phyloP scores from a whole-genome alignment of 2,113 vertebrate species.

The Felis chaus region DNA sequence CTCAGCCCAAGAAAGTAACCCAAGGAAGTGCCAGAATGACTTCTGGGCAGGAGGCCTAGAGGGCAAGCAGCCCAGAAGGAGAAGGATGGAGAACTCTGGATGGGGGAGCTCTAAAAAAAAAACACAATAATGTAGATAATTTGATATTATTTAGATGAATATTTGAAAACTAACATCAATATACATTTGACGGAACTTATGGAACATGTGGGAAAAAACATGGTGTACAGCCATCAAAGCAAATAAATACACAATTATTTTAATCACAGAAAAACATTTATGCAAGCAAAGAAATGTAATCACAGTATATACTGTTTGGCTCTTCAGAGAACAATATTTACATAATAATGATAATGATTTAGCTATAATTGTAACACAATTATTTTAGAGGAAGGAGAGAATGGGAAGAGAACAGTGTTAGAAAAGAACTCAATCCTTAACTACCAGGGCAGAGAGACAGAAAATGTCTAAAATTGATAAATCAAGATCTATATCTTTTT shows the following conservation, averaged over 20 bases:
- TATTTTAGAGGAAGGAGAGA: neutral
- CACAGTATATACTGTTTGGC: neutral
- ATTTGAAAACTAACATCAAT: neutral
- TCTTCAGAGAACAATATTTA: neutral
- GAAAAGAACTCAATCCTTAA: neutral
- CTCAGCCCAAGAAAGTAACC: neutral
- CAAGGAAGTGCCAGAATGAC: neutral
- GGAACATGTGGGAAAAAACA: neutral
- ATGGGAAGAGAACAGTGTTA: neutral
- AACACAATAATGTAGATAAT: neutral
- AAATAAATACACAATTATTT: constrained; percentile 19
- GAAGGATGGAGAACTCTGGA: neutral
- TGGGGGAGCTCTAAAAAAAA: neutral
- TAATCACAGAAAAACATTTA: neutral
- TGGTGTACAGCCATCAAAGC: neutral
- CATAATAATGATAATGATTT: neutral
- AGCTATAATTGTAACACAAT: neutral
- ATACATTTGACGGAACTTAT: neutral
- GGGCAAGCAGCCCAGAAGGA: neutral
- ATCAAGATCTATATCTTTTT: neutral
- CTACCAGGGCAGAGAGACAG: neutral
- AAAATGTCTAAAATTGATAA: neutral
- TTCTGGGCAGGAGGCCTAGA: neutral
- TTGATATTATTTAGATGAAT: neutral
- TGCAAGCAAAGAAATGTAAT: neutral